Base-by-base conservation (phyloP, 2,113 vertebrate species). In the Azemiops feae region DNA sequence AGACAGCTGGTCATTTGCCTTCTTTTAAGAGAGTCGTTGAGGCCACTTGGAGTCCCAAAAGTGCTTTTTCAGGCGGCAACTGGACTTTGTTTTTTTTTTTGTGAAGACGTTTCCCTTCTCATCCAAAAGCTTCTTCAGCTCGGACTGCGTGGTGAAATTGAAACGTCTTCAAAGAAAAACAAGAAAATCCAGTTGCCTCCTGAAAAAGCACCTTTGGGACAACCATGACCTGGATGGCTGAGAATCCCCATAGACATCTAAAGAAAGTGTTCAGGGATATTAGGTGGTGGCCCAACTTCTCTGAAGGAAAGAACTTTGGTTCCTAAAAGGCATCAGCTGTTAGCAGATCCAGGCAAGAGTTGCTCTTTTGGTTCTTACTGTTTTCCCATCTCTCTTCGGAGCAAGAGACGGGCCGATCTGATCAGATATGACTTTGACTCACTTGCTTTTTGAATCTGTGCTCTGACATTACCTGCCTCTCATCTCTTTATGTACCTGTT, bases 351-450 rank as follows among this genome's bases (percentile, higher is more conserved):
- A 74, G 69, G 69, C n/a, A 18, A 34, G 12, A 0, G 30, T 14
- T 12, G 27, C 14, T 69, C 69, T 7, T 16, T 20, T 74, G 69
- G n/a, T 18, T 20, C 16, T 20, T 34, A 39, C n/a, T 74, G 69
- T 74, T 74, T 74, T 39, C 18, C 45, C 85, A 45, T 30, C 12
- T 74, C n/a, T 9, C 20, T 87, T 45, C 12, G 20, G 85, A 27
- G 23, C 25, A 50, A 45, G 25, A 14, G 43, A 0, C 3, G 3
- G 1, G 2, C 0, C 12, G 11, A 16, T 60, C 11, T 1, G 14
- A 9, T 45, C 23, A 39, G 25, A 1, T 34, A 3, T 2, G 14
- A 34, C 14, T 74, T 74, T 34, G n/a, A 74, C 25, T 81, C 27
- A 14, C n/a, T 92, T 55, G 47, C n/a, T 91, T 47, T 69, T 16